Evolutionary conservation across 2,113 vertebrate species (phyloP).

Genomic region (Heterotis niloticus): DNA sequence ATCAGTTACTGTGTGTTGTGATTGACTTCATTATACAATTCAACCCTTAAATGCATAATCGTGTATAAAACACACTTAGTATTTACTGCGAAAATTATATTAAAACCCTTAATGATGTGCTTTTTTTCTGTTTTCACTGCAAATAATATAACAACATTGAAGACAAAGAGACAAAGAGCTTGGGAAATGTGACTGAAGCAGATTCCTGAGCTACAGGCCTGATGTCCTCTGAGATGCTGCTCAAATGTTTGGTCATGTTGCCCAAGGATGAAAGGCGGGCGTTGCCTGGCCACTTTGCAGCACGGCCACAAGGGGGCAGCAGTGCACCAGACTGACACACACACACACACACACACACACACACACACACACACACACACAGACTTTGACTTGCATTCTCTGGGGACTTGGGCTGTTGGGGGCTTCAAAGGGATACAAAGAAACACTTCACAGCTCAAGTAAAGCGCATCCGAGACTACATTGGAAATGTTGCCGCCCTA

Average conservation of each 20-base stretch:
- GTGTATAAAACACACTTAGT: no score
- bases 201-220: no score
- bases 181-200: no score
- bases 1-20: no score
- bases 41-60: no score
- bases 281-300: neutral
- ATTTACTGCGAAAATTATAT: no score
- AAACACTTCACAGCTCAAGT: neutral
- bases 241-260: neutral
- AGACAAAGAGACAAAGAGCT: no score
- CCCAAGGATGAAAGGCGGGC: neutral
- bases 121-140: no score
- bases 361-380: neutral
- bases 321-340: constrained; percentile 19
- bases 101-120: no score
- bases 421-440: constrained; percentile 20
- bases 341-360: neutral
- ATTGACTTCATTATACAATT: no score
- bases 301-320: constrained; percentile 40
- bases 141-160: no score
- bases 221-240: neutral
- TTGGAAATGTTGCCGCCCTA: neutral
- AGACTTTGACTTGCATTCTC: constrained; percentile 5
- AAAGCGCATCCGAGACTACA: neutral
- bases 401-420: constrained; percentile 4